These are phyloP conservation scores for Psammodynastes pulverulentus DNA, from an alignment of 2,113 vertebrate genomes.

Conservation along the genomic window DNA sequence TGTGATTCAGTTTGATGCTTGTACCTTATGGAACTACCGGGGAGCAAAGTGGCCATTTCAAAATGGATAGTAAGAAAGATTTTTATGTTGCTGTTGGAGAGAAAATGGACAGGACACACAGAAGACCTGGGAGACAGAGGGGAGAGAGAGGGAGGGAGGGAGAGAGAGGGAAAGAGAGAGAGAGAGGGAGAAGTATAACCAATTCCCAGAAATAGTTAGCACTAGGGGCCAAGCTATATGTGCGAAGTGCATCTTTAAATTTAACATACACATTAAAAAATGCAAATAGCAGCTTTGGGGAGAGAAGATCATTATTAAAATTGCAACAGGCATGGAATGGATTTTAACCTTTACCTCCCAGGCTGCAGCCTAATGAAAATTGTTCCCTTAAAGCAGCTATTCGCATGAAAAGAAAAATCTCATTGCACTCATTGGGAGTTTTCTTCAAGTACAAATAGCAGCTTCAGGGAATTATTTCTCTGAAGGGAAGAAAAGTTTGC, in stretches of 20 bases:
- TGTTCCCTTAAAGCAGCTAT: neutral
- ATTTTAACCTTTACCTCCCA: neutral
- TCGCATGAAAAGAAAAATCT: neutral
- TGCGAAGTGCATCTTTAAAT: neutral
- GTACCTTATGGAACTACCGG: constrained; percentile 15
- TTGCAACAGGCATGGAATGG: neutral
- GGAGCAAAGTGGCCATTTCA: neutral
- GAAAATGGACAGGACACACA: neutral
- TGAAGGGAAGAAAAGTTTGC: neutral
- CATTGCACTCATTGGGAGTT: neutral
- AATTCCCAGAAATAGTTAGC: neutral
- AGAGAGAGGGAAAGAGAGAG: neutral
- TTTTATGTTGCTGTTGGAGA: neutral
- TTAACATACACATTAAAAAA: neutral
- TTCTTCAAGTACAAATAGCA: neutral
- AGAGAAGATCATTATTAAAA: neutral
- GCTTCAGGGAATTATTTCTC: neutral
- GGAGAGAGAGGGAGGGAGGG: neutral
- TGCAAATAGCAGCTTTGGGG: neutral
- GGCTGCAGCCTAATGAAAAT: neutral
- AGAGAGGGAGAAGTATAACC: neutral
- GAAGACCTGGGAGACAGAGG: neutral
- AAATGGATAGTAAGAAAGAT: neutral
- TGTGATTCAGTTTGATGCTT: constrained; percentile 19
- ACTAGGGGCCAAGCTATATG: neutral